Evolutionary conservation across 1,140 invertebrate genomes (phyloP).

Genomic region (Drosophila truncata): DNA sequence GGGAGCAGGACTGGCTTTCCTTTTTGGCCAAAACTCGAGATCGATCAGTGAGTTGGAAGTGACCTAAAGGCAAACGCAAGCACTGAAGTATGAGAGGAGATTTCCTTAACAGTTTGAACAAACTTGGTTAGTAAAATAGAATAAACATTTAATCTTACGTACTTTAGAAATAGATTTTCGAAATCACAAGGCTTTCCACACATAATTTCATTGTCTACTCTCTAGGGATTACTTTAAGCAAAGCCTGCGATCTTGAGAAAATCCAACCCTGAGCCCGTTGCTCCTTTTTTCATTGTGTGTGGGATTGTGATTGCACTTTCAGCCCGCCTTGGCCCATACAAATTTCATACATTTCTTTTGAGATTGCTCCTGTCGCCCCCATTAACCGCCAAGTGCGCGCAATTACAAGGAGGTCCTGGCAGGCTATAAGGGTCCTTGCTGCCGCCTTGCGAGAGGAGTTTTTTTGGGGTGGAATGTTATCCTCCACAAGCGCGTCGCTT

Average conservation of each 20-base stretch:
- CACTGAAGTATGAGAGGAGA: neutral
- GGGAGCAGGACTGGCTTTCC: neutral
- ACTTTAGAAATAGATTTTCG: neutral
- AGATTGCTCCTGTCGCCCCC: conserved; percentile 77
- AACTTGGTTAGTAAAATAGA: neutral
- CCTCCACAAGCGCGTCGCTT: conserved; percentile 36
- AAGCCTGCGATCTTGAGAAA: neutral
- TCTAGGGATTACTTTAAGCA: neutral
- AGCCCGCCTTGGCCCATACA: conserved; percentile 61
- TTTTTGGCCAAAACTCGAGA: conserved; percentile 9
- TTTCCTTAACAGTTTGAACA: neutral
- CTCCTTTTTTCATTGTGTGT: conserved; percentile 37
- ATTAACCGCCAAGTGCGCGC: conserved; percentile 78
- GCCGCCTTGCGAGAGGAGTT: neutral
- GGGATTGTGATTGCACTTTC: conserved; percentile 63
- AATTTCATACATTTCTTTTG: conserved; percentile 80
- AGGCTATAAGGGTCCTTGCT: conserved; percentile 8
- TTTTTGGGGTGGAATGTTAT: neutral
- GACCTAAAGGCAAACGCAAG: neutral
- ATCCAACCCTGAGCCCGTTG: conserved; percentile 22
- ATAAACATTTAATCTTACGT: too few relatives aligned
- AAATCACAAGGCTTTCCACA: conserved; percentile 1
- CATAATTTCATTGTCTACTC: conserved; percentile 8
- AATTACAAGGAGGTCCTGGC: conserved; percentile 61
- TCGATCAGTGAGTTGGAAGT: conserved; percentile 12